Base-by-base conservation (phyloP, 1,140 invertebrate species). In the Patella vulgata region DNA sequence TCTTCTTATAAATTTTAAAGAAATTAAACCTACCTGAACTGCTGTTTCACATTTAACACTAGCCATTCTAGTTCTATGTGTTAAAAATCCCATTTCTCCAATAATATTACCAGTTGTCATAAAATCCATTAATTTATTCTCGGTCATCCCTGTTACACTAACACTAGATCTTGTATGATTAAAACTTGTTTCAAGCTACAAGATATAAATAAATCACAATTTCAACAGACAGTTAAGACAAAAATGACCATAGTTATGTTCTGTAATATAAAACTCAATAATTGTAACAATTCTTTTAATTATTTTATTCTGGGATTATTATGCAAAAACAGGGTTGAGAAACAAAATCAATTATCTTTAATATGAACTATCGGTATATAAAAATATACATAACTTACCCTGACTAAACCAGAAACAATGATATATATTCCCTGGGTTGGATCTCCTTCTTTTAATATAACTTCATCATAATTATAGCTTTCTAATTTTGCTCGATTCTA, bases 41-140 rank as follows among this genome's bases (percentile, higher is more conserved):
- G 73, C 69, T 8, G 85, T 86, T 63, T 86, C 85, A 67, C 85
- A 85, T 0, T 70, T 80, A 11, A 83, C 77, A 1, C 70, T 79
- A 1, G 80, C 80, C 40, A 75, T 78, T 23, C 82, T 36, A 70
- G 70, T 17, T 51, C 36, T 8, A 46, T 78, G 75, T n/a, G 82
- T 83, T 4, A 86, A 64, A 14, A 85, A 62, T n/a, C 84, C 80
- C 63, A 84, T 77, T 63, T 86, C 85, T 1, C 85, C 85, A 36
- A 86, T 74, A 3, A 86, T 78, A 33, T 79, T 82, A 3, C 85
- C 85, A n/a, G 82, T 70, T 1, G 80, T 75, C 48, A 86, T 68
- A 53, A 82, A 86, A 54, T 86, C 85, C 8, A 79, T 66, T 27
- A 77, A 65, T 50, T 73, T 68, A 8, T 68, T 61, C 44, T 73